Base-by-base conservation (phyloP, 2,113 vertebrate species). In the Monopterus albus region DNA sequence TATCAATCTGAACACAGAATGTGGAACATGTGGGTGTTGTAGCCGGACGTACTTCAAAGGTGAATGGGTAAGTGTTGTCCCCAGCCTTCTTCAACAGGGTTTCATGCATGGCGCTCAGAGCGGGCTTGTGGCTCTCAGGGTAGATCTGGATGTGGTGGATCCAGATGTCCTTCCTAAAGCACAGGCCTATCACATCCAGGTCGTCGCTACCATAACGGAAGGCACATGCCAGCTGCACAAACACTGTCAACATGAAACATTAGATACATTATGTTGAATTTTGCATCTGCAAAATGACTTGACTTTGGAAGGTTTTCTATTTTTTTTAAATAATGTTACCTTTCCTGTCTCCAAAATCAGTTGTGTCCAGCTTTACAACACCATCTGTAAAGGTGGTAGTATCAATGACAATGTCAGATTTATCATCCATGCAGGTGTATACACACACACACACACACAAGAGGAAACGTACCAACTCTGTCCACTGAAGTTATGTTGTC, bases 91-190 rank as follows among this genome's bases (percentile, higher is more conserved):
- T 92, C 66, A 94, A 11, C 81, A 94, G 84, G 9, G 87, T 87
- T 0, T 92, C 83, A 2, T 93, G 93, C 90, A 93, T 92, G 31
- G 75, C 50, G 23, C 50, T 81, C 50, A 85, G 69, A 2, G 79
- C 2, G 0, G 92, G 88, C 59, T 90, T 91, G 79, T 79, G 76
- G 69, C 8, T 14, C 26, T 84, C 80, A 0, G 93, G 93, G 75
- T 90, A 89, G 29, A 94, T 17, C 87, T 94, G 91, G 10, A 74
- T 13, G 0, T 87, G 75, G 0, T 72, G 13, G 29, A 90, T 35
- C 92, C 93, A 94, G 81, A 94, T 94, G 86, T 94, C 92, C 84
- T 93, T 94, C 83, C 92, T 91, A 83, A 92, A 94, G 81, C 89
- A 81, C 43, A 94, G 81, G 18, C 93, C 92, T 38, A 94, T 91